These are phyloP conservation scores for Semicossyphus pulcher DNA, from an alignment of 2,113 vertebrate species.

Conservation along the genomic window DNA sequence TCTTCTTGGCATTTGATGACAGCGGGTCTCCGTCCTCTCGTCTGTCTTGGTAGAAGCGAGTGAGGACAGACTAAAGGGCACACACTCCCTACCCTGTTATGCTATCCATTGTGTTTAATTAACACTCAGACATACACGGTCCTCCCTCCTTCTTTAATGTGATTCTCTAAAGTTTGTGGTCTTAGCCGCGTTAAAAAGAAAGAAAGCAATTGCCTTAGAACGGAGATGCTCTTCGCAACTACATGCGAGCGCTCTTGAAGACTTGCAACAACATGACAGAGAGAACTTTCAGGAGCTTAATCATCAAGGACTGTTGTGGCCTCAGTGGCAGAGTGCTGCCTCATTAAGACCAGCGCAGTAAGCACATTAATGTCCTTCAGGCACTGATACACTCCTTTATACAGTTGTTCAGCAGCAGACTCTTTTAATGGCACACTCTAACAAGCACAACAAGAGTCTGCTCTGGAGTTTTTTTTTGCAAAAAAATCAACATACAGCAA, in stretches of 20 bases:
- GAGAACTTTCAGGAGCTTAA: constrained; percentile 45
- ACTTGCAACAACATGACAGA: constrained; percentile 22
- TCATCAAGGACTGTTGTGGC: constrained; percentile 48
- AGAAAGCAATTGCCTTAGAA: constrained; percentile 2
- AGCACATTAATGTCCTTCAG: constrained; percentile 62
- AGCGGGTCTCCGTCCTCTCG: constrained; percentile 13
- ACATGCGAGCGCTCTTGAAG: constrained; percentile 7
- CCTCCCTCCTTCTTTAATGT: constrained; percentile 36
- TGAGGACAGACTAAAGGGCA: background rate
- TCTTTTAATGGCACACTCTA: constrained; percentile 2
- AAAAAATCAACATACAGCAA: constrained; percentile 24
- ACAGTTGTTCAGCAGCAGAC: constrained; percentile 19
- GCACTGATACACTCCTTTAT: constrained; percentile 31
- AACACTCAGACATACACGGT: constrained; percentile 9
- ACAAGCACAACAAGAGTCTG: constrained; percentile 10
- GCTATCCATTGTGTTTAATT: constrained; percentile 29
- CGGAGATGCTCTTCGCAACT: background rate
- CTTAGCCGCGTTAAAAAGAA: constrained; percentile 15
- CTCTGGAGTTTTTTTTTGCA: constrained; percentile 13
- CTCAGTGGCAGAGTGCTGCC: constrained; percentile 49
- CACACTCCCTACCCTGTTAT: background rate
- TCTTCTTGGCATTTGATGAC: constrained; percentile 23
- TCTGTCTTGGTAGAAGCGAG: constrained; percentile 9
- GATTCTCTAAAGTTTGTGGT: constrained; percentile 36
- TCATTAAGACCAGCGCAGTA: constrained; percentile 57